phyloP scores from a whole-genome alignment of 2,888 invertebrate species.

The Ypsolopha scabrella region DNA sequence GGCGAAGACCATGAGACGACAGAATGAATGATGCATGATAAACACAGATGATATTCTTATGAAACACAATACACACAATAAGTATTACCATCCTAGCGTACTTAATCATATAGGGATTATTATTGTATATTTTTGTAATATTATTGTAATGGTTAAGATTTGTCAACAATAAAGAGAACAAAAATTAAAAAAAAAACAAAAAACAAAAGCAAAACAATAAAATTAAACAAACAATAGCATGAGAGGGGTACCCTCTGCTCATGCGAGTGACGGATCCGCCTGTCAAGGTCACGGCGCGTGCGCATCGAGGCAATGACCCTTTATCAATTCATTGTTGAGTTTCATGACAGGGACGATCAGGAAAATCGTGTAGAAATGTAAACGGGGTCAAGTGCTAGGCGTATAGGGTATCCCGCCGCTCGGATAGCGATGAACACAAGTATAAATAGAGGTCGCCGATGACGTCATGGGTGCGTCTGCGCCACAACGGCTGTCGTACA shows the following conservation, averaged over 20 bases:
- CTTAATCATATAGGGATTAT: constrained; percentile 28
- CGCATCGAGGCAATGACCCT: constrained; percentile 48
- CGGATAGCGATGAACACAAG: constrained; percentile 16
- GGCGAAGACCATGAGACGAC: constrained; percentile 16
- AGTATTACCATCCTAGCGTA: constrained; percentile 19
- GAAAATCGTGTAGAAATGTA: constrained; percentile 30
- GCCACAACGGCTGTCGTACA: constrained; percentile 45
- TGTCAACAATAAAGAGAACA: constrained; percentile 67
- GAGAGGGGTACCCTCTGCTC: not conserved
- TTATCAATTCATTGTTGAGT: constrained; percentile 35
- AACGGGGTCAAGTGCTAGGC: constrained; percentile 50
- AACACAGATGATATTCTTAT: constrained; percentile 24
- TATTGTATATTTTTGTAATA: constrained; percentile 66
- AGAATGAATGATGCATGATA: constrained; percentile 23
- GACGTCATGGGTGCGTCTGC: constrained; percentile 44
- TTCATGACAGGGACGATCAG: constrained; percentile 13
- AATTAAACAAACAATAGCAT: constrained; percentile 10
- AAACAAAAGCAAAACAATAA: constrained; percentile 34
- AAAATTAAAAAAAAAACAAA: constrained; percentile 42
- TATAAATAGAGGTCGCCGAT: constrained; percentile 25
- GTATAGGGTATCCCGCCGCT: constrained; percentile 49
- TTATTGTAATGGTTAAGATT: constrained; percentile 64
- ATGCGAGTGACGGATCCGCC: not conserved
- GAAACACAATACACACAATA: constrained; percentile 19
- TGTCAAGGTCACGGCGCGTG: constrained; percentile 44